phyloP scores from a whole-genome alignment of 2,113 vertebrate genomes.

The Oreotrochilus melanogaster region DNA sequence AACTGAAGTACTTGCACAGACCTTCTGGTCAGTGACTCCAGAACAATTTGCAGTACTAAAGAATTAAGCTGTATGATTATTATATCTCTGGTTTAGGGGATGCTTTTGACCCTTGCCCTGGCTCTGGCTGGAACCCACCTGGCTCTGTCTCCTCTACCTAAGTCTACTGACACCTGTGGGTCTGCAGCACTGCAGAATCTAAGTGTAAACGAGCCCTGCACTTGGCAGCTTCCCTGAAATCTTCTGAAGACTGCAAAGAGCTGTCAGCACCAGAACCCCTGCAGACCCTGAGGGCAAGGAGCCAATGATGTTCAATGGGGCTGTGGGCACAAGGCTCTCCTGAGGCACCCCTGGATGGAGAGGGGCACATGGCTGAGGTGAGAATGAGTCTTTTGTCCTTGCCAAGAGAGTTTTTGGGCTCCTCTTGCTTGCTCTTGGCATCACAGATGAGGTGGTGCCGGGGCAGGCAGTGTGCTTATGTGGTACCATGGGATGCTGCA shows the following conservation, averaged over 20 bases:
- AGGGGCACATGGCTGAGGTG: too few relatives aligned
- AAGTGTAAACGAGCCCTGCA: not conserved
- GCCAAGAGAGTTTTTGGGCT: accelerated
- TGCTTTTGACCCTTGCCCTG: not conserved
- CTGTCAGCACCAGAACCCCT: not conserved
- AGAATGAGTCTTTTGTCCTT: not conserved
- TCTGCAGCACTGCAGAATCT: not conserved
- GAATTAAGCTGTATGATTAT: not conserved
- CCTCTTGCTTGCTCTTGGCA: accelerated
- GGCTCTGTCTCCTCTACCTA: not conserved
- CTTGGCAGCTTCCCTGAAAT: not conserved
- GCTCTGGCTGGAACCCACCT: not conserved
- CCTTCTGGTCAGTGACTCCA: not conserved
- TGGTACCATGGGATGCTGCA: accelerated
- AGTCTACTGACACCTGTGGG: too few relatives aligned
- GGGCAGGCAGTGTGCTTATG: not conserved
- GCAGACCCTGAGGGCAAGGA: not conserved
- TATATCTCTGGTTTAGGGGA: not conserved
- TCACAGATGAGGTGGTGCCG: not conserved
- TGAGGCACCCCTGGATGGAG: accelerated
- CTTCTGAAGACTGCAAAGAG: not conserved
- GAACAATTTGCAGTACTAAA: not conserved
- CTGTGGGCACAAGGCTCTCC: not conserved
- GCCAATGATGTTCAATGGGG: accelerated
- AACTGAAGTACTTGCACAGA: not conserved